Evolutionary conservation across 2,797 vertebrate species (phyloP).

Genomic region (Epinephelus awoara): DNA sequence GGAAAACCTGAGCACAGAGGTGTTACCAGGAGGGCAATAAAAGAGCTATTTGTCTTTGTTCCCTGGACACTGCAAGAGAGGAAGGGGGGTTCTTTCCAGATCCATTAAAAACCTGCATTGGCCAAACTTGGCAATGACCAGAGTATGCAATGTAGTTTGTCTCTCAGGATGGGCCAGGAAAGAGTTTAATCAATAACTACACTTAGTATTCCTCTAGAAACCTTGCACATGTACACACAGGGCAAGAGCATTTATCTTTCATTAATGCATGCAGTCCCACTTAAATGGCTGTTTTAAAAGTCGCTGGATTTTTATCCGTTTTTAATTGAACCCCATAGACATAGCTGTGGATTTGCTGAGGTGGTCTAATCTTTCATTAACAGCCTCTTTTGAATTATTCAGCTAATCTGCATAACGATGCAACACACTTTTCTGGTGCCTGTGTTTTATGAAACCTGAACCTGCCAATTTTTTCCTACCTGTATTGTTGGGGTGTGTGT

Average conservation of each 20-base stretch:
- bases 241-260: conserved; percentile 80
- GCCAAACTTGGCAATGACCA: conserved; percentile 72
- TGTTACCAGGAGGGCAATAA: conserved; percentile 82
- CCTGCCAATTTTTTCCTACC: background rate
- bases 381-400: conserved; percentile 73
- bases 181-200: conserved; percentile 81
- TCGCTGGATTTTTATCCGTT: conserved; percentile 77
- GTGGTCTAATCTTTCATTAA: conserved; percentile 77
- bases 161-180: conserved; percentile 67
- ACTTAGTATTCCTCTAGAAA: conserved; percentile 75
- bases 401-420: conserved; percentile 63
- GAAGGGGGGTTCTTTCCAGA: conserved; percentile 63
- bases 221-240: conserved; percentile 59
- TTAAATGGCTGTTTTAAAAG: conserved; percentile 79
- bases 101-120: conserved; percentile 77
- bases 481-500: background rate
- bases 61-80: conserved; percentile 65
- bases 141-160: conserved; percentile 70
- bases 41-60: conserved; percentile 85
- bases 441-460: conserved; percentile 26
- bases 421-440: conserved; percentile 33
- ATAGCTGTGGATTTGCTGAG: conserved; percentile 69
- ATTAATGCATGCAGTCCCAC: conserved; percentile 74
- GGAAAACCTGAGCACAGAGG: conserved; percentile 70
- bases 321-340: conserved; percentile 84